phyloP scores from a whole-genome alignment of 2,113 vertebrate genomes.

The Callaeas wilsoni region DNA sequence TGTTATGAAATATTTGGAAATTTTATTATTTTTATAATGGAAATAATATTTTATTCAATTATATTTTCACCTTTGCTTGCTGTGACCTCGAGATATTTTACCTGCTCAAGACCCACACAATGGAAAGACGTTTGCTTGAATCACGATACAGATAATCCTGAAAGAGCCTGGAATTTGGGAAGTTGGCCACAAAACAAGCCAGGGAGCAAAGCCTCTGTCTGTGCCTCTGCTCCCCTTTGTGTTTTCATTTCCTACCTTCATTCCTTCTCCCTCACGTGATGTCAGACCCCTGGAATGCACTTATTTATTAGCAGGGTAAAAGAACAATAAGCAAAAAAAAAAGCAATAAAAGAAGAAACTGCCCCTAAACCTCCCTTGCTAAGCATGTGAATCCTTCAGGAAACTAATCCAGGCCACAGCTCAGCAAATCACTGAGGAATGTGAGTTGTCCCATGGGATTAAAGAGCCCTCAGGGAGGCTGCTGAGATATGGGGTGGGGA shows the following conservation, averaged over 20 bases:
- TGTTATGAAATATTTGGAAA: background rate
- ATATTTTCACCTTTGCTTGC: background rate
- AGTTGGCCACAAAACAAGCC: background rate
- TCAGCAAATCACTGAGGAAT: background rate
- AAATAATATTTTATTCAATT: background rate
- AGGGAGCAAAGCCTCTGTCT: background rate
- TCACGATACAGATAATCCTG: background rate
- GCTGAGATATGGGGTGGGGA: background rate
- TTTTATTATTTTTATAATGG: background rate
- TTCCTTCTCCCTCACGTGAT: background rate
- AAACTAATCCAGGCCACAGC: background rate
- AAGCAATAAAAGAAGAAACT: slow-evolving; percentile 28
- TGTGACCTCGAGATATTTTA: background rate
- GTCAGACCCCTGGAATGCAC: slow-evolving; percentile 8
- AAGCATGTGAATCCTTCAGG: background rate
- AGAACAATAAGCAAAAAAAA: slow-evolving; percentile 15
- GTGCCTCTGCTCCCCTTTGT: background rate
- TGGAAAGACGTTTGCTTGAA: background rate
- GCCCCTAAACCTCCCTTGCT: background rate
- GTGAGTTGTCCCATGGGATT: background rate
- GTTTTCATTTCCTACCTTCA: slow-evolving; percentile 20
- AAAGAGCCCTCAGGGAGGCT: background rate
- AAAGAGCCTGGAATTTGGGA: background rate
- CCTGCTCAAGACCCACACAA: background rate
- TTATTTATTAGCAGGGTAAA: background rate